Evolutionary conservation across 1,140 invertebrate species (phyloP).

Genomic region (Streblospio benedicti): DNA sequence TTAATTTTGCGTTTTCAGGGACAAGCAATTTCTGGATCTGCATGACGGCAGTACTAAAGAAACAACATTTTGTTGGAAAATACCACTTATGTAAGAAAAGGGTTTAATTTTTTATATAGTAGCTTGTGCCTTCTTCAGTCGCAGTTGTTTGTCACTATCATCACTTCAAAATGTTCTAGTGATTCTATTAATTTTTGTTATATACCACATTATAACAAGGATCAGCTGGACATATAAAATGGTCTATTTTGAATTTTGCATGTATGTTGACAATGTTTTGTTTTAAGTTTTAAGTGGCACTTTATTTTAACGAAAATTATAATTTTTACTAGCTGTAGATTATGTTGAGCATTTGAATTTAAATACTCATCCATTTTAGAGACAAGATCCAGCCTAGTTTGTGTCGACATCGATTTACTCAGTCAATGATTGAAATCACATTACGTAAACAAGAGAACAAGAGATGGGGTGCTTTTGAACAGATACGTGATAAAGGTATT

Average conservation of each 20-base stretch:
- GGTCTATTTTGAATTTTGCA: not conserved
- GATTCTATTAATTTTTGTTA: not conserved
- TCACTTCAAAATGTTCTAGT: not conserved
- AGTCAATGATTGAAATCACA: conserved; percentile 28
- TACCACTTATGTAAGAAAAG: conserved; percentile 31
- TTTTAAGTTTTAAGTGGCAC: not conserved
- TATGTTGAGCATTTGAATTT: not conserved
- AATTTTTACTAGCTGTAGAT: not conserved
- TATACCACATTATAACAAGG: not conserved
- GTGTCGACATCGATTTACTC: conserved; percentile 28
- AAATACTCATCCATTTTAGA: conserved; percentile 20
- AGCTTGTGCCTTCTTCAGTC: not conserved
- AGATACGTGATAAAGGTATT: conserved; percentile 27
- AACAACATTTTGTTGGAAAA: conserved; percentile 36
- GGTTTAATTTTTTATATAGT: not conserved
- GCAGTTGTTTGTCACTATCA: not conserved
- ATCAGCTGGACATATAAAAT: not conserved
- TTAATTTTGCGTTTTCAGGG: conserved; percentile 24
- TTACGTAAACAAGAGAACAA: conserved; percentile 26
- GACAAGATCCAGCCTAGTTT: conserved; percentile 29
- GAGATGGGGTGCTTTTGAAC: conserved; percentile 36
- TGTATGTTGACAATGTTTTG: not conserved
- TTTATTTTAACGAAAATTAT: too few species aligned
- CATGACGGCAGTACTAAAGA: conserved; percentile 28
- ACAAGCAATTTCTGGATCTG: conserved; percentile 33